Conservation (phyloP, 2,113 vertebrate genomes). For the Trichechus manatus region DNA sequence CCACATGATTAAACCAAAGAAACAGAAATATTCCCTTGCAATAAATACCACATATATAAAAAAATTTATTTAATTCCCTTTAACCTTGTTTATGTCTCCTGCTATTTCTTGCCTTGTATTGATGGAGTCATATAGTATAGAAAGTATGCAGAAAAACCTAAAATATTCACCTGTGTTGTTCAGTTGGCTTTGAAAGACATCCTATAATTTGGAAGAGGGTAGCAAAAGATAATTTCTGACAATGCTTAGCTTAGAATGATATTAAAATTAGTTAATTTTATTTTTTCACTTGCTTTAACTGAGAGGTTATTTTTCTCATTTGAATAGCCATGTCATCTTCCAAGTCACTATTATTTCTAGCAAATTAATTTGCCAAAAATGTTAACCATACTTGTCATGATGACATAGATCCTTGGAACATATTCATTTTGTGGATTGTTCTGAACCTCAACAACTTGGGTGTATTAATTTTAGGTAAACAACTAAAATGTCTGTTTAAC, state of each 20-base stretch:
- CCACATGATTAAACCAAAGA: constrained; percentile 6
- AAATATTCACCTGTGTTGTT: not conserved
- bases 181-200: constrained; percentile 37
- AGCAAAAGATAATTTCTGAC: not conserved
- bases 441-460: not conserved
- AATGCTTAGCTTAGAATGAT: constrained; percentile 33
- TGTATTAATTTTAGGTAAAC: not conserved
- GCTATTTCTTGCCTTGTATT: not conserved
- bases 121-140: not conserved
- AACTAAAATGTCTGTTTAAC: not conserved
- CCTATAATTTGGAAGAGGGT: not conserved
- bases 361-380: constrained; percentile 29
- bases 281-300: not conserved
- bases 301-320: constrained; percentile 21
- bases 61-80: not conserved
- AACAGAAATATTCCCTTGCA: not conserved
- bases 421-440: not conserved
- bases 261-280: constrained; percentile 15
- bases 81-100: constrained; percentile 19
- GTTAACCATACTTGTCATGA: not conserved
- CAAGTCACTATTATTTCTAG: constrained; percentile 25
- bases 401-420: not conserved
- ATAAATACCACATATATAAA: not conserved
- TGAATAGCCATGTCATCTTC: not conserved
- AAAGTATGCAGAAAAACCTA: not conserved